phyloP scores from a whole-genome alignment of 2,888 invertebrate species.

The Himalopsyche anomala region DNA sequence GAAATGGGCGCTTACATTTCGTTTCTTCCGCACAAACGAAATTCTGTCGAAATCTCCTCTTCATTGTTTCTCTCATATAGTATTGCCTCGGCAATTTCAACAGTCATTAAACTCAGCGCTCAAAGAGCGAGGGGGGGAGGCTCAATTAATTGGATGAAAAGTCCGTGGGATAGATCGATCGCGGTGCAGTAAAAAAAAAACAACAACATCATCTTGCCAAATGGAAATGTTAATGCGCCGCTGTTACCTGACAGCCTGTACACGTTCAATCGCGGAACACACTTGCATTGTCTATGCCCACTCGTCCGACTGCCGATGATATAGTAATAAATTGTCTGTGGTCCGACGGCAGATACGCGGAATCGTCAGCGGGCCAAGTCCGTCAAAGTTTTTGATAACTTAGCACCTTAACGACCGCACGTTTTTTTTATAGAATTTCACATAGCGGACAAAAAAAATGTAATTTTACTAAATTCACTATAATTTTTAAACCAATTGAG shows the following conservation, averaged over 20 bases:
- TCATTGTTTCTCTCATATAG: neutral
- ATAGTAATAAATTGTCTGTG: too few relatives aligned
- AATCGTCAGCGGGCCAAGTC: too few relatives aligned
- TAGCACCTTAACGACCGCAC: too few relatives aligned
- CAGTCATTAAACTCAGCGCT: neutral
- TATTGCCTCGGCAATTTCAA: neutral
- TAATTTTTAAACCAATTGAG: too few relatives aligned
- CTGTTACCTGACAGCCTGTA: neutral
- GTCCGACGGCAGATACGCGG: too few relatives aligned
- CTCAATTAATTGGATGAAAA: neutral
- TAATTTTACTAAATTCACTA: too few relatives aligned
- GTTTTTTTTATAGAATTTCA: too few relatives aligned
- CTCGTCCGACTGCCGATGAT: too few relatives aligned
- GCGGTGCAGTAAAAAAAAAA: neutral
- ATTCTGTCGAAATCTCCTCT: neutral
- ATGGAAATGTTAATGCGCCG: conserved; percentile 1
- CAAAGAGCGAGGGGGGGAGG: neutral
- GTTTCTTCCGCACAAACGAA: neutral
- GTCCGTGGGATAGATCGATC: neutral
- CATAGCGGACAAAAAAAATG: too few relatives aligned
- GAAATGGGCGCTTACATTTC: neutral
- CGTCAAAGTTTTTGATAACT: too few relatives aligned
- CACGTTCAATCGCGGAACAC: neutral
- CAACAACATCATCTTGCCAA: neutral
- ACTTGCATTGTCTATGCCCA: too few relatives aligned